phyloP scores from a whole-genome alignment of 2,113 vertebrate genomes.

The Calcarius ornatus region DNA sequence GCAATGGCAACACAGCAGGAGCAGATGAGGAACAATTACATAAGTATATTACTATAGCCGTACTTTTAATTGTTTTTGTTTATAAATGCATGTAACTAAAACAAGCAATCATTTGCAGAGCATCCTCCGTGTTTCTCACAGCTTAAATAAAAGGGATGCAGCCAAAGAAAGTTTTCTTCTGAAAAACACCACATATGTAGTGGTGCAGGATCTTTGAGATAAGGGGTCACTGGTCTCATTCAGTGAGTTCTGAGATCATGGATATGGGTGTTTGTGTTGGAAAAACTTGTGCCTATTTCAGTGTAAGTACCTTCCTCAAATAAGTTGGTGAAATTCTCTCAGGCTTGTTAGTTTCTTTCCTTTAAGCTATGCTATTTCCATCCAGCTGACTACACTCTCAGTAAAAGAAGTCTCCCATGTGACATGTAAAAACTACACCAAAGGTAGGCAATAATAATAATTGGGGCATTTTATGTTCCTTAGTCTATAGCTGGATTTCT shows the following conservation, averaged over 20 bases:
- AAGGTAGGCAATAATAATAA: not conserved
- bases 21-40: not conserved
- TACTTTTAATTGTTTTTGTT: not conserved
- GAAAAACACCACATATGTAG: accelerated
- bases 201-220: not conserved
- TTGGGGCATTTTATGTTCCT: not conserved
- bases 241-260: not conserved
- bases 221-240: not conserved
- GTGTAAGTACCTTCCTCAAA: not conserved
- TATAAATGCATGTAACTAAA: not conserved
- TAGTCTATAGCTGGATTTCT: not conserved
- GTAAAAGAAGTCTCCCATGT: not conserved
- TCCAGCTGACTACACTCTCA: not conserved
- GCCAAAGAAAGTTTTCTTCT: not conserved
- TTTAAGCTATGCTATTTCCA: not conserved
- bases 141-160: not conserved
- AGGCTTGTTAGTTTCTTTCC: not conserved
- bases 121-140: not conserved
- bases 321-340: not conserved
- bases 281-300: not conserved
- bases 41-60: not conserved
- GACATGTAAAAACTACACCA: not conserved
- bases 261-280: not conserved
- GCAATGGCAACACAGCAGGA: not conserved
- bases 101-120: not conserved